Evolutionary conservation across 30 jellyfish, hydroid and myxozoan species (phyloP), one percentile per base, ranked within the genome.

Genomic region (Mastigias papua): DNA sequence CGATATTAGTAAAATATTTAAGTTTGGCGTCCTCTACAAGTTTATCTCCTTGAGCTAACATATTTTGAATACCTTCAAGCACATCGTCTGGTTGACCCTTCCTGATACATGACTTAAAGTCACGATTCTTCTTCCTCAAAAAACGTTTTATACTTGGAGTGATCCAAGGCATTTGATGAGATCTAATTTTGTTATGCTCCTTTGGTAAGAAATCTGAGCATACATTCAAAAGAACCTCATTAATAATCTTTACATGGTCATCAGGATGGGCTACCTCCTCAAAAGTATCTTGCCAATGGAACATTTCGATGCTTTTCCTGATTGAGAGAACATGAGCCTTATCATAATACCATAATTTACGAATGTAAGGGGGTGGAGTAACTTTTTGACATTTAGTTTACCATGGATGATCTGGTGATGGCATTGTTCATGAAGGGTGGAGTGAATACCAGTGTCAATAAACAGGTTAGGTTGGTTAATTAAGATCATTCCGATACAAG

Each of bases 341-440:
- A 57, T 78, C 89, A 78, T 78, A 78, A 66, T 10, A 80, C 90
- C 90, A 80, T 29, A 80, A 21, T 80, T 46, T 80, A 9, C 71
- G 81, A 62, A 30, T 80, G 69, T 63, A 80, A n/a, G 82, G 74
- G 42, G 90, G 90, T 80, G 90, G 90, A 23, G 90, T 26, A 61
- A 81, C 30, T 80, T 80, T 21, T 25, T 48, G 69, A 66, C 27
- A 61, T 69, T 17, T 54, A 80, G 69, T 61, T 34, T 80, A n/a
- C 90, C 90, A 58, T 34, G 51, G n/a, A 80, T 62, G 15, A 80
- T 80, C 49, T 42, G 54, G 54, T 42, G 54, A 42, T 42, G 7
- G 54, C 90, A 80, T 31, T 80, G 90, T 37, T 80, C 90, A 21
- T 62, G 82, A n/a, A 80, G 81, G 31, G 90, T 57, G 34, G 90